A percentile compares a stretch with the other conserved stretches of the same genome.
phyloP scores from a whole-genome alignment of 2,797 vertebrate species.

The Orientallactaga sibirica region DNA sequence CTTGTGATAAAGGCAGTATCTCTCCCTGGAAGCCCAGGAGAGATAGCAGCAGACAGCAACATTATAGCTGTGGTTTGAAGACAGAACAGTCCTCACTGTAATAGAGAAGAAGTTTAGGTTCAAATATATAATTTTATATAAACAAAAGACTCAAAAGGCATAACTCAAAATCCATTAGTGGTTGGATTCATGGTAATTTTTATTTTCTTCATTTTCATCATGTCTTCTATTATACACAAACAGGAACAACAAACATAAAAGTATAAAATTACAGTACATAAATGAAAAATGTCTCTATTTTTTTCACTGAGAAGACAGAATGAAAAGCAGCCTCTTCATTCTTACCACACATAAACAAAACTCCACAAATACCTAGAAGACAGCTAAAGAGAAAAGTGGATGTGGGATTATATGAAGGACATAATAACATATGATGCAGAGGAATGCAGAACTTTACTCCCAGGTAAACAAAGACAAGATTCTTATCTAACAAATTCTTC shows the following conservation, averaged over 20 bases:
- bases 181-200: neutral
- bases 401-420: neutral
- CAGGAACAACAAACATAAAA: neutral
- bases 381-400: neutral
- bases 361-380: neutral
- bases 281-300: neutral
- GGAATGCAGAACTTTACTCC: neutral
- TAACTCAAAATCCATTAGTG: neutral
- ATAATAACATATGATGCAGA: too few relatives aligned
- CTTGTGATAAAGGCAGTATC: fast-evolving
- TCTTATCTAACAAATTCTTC: neutral
- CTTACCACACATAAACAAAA: neutral
- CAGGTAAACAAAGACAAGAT: neutral
- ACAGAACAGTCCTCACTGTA: fast-evolving
- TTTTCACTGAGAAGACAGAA: neutral
- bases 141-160: neutral
- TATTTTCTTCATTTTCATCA: neutral
- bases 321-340: neutral
- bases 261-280: neutral
- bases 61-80: neutral
- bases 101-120: neutral
- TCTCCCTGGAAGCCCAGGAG: neutral
- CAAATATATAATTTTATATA: neutral
- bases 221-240: neutral
- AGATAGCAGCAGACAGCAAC: neutral